Conservation (phyloP, 2,113 vertebrate genomes). For the Corythaeola cristata region DNA sequence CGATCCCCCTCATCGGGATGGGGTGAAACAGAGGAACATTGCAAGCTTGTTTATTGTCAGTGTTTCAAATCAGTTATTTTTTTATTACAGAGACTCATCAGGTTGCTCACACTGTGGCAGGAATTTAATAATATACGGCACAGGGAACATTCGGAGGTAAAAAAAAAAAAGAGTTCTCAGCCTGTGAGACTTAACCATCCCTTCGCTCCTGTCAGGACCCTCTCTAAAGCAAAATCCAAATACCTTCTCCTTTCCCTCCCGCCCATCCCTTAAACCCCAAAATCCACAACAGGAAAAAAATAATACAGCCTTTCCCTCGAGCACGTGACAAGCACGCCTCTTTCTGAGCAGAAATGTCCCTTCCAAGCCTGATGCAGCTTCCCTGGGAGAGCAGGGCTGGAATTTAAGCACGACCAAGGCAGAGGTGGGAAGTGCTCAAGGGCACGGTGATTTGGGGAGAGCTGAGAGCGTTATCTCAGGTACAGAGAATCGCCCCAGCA, state of each 20-base stretch:
- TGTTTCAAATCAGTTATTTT: constrained; percentile 75
- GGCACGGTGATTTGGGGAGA: not conserved
- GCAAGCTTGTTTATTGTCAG: constrained; percentile 48
- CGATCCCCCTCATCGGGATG: not conserved
- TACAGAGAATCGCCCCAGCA: not conserved
- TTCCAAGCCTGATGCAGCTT: not conserved
- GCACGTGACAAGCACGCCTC: not conserved
- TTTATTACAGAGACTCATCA: constrained; percentile 76
- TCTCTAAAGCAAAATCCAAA: constrained; percentile 34
- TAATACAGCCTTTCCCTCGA: not conserved
- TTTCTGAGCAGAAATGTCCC: constrained; percentile 15
- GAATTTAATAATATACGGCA: constrained; percentile 75
- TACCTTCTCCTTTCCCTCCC: not conserved
- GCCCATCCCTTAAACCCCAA: not conserved
- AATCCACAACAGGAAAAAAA: not conserved
- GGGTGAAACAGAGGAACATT: constrained; percentile 48
- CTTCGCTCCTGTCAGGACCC: not conserved
- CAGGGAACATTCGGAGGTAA: constrained; percentile 77
- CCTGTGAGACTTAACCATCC: constrained; percentile 81
- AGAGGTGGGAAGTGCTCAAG: not conserved
- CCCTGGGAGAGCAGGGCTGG: constrained; percentile 9
- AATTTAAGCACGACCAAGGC: not conserved
- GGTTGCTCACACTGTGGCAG: constrained; percentile 67
- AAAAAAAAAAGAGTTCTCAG: constrained; percentile 79
- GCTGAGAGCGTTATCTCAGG: not conserved